Evolutionary conservation across 2,888 invertebrate genomes (phyloP).

Genomic region (Heteromyza rotundicornis): DNA sequence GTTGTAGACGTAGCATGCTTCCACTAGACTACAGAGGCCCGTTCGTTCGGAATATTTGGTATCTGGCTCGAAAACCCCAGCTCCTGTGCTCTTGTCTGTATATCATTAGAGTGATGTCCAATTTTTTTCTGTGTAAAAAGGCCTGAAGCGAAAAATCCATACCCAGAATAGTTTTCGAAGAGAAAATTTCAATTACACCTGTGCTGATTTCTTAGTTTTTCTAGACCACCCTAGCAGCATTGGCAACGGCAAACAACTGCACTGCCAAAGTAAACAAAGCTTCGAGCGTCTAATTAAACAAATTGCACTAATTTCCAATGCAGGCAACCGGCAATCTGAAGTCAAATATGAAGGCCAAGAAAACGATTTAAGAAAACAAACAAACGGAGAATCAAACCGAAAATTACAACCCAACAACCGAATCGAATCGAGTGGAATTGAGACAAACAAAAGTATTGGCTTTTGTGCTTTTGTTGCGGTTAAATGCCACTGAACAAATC

Average conservation of each 20-base stretch:
- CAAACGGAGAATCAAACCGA: neutral
- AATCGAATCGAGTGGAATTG: neutral
- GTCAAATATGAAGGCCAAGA: neutral
- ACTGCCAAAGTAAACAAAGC: neutral
- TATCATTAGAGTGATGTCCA: too few species aligned
- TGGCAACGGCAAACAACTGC: neutral
- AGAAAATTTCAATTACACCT: neutral
- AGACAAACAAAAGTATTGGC: too few species aligned
- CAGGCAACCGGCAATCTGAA: neutral
- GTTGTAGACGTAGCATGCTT: too few species aligned
- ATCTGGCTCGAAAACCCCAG: too few species aligned
- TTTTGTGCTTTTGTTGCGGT: neutral
- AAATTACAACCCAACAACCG: neutral
- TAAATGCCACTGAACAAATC: neutral
- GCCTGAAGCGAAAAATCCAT: too few species aligned
- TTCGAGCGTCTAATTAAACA: neutral
- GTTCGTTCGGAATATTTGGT: too few species aligned
- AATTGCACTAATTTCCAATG: neutral
- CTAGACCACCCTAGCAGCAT: neutral
- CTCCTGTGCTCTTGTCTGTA: too few species aligned
- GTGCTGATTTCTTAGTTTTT: neutral
- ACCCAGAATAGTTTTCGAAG: too few species aligned
- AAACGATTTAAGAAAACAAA: neutral
- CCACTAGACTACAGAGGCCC: too few species aligned
- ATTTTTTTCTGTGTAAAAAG: too few species aligned